Conservation (phyloP, 2,797 vertebrate genomes). For the Philypnodon macrostomus region DNA sequence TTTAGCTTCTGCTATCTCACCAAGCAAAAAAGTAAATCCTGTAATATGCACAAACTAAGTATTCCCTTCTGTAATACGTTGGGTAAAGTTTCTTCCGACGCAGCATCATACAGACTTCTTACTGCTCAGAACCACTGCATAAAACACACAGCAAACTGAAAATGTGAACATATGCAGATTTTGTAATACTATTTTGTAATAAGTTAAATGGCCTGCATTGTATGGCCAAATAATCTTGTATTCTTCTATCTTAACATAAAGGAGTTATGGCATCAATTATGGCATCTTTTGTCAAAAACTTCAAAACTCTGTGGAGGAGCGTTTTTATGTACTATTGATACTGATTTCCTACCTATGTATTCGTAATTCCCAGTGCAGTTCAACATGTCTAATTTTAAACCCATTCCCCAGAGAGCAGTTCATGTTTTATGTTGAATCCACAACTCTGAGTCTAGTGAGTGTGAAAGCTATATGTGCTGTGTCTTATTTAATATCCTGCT, state of each 20-base stretch:
- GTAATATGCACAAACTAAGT: not conserved
- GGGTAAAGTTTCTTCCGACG: not conserved
- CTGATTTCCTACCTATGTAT: no score
- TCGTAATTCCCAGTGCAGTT: no score
- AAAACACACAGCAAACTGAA: not conserved
- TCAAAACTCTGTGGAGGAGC: no score
- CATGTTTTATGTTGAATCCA: no score
- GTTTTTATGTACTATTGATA: no score
- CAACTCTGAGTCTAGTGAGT: not conserved
- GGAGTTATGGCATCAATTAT: no score
- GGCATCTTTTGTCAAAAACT: no score
- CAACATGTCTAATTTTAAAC: not conserved
- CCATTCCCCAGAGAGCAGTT: no score
- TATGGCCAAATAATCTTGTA: not conserved
- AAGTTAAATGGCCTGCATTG: not conserved
- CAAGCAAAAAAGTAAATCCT: not conserved
- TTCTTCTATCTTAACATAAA: no score
- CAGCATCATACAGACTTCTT: not conserved
- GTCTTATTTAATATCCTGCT: not conserved
- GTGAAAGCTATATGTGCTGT: not conserved
- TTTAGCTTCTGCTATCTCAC: not conserved
- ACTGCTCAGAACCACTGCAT: not conserved
- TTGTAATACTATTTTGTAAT: not conserved
- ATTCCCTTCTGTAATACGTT: conserved; percentile 2
- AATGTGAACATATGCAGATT: not conserved